These are phyloP conservation scores for Sapayoa aenigma DNA, from an alignment of 2,113 vertebrate species.

Conservation along the genomic window DNA sequence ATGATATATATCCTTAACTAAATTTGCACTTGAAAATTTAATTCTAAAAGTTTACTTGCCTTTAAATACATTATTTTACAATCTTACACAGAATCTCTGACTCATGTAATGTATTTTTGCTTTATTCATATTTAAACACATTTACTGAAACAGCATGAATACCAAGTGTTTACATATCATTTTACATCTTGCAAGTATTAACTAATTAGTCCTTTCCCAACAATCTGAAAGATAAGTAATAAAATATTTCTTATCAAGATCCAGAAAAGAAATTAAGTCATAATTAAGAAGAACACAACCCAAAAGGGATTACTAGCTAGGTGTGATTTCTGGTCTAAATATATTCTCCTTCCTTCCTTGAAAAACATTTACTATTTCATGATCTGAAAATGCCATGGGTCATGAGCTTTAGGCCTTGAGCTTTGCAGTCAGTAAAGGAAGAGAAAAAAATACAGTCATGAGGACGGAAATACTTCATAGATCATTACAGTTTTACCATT, in stretches of 20 bases:
- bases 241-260: not conserved
- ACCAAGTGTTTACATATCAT: not conserved
- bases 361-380: not conserved
- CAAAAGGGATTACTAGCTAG: not conserved
- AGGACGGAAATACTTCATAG: too few relatives aligned
- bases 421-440: not conserved
- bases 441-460: not conserved
- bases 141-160: not conserved
- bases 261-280: not conserved
- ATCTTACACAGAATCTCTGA: not conserved
- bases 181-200: constrained; percentile 4
- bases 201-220: not conserved
- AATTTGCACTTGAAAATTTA: not conserved
- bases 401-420: not conserved
- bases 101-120: not conserved
- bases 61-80: not conserved
- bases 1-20: not conserved
- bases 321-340: not conserved
- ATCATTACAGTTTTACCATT: not conserved
- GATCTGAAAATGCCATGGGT: not conserved
- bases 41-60: not conserved
- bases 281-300: not conserved
- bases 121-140: not conserved
- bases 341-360: not conserved
- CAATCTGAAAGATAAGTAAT: not conserved